These are phyloP conservation scores for Fistularia tabacaria DNA, from an alignment of 2,797 vertebrate genomes.

Conservation along the genomic window DNA sequence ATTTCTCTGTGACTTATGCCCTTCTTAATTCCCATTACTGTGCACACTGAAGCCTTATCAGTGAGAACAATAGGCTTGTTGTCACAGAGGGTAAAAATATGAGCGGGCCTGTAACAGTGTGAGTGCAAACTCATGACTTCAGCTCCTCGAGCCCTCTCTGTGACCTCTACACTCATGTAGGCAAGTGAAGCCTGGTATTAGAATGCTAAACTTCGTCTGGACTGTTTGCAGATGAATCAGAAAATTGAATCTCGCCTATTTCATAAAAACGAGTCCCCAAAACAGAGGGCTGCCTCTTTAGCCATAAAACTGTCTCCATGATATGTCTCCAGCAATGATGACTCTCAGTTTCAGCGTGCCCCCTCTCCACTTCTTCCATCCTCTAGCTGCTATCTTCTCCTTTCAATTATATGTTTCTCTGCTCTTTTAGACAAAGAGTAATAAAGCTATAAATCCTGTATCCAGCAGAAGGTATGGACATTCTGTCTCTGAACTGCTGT, in stretches of 20 bases:
- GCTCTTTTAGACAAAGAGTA: conserved; percentile 78
- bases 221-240: conserved; percentile 70
- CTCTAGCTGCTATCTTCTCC: conserved; percentile 63
- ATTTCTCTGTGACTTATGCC: conserved; percentile 74
- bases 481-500: conserved; percentile 74
- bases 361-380: conserved; percentile 33
- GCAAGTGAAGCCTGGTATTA: conserved; percentile 23
- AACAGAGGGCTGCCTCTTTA: conserved; percentile 43
- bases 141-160: conserved; percentile 54
- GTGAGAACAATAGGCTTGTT: conserved; percentile 70
- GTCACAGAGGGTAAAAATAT: conserved; percentile 70
- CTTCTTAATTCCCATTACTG: conserved; percentile 75
- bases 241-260: conserved; percentile 74
- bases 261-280: conserved; percentile 58
- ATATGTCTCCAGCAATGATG: conserved; percentile 66
- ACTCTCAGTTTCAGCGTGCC: conserved; percentile 41
- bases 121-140: conserved; percentile 71
- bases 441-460: conserved; percentile 77
- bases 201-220: conserved; percentile 55
- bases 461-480: conserved; percentile 66
- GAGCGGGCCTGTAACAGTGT: conserved; percentile 56
- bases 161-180: conserved; percentile 63
- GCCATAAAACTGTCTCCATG: conserved; percentile 71
- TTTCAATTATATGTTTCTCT: conserved; percentile 75
- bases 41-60: conserved; percentile 75